phyloP scores from a whole-genome alignment of 2,113 vertebrate species.

The Phrynocephalus versicolor region DNA sequence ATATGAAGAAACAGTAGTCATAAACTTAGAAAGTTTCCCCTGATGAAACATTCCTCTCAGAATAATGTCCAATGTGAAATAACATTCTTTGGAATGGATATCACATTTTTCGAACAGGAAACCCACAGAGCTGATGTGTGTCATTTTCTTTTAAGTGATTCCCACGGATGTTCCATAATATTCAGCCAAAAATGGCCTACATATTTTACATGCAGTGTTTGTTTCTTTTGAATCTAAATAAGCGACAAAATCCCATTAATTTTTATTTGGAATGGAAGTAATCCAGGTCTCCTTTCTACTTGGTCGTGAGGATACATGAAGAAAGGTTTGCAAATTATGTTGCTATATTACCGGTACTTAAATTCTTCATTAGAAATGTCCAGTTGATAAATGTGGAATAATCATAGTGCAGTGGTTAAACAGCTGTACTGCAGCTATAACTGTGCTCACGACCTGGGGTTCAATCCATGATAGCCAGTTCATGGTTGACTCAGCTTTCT shows the following conservation, averaged over 20 bases:
- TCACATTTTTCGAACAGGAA: conserved; percentile 39
- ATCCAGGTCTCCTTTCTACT: neutral
- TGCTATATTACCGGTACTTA: too few species aligned
- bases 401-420: too few species aligned
- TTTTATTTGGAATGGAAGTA: neutral
- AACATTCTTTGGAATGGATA: conserved; percentile 57
- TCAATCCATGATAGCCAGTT: too few species aligned
- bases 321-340: neutral
- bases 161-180: neutral
- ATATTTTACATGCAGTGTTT: neutral
- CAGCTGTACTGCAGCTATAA: too few species aligned
- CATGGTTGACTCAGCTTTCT: too few species aligned
- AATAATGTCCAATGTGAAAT: conserved; percentile 36
- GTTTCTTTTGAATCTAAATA: neutral
- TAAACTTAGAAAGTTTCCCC: conserved; percentile 43
- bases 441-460: too few species aligned
- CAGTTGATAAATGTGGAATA: too few species aligned
- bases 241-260: too few species aligned
- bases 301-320: neutral
- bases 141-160: neutral
- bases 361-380: too few species aligned
- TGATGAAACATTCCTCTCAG: conserved; percentile 54
- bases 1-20: neutral
- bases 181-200: neutral
- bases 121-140: conserved; percentile 33